Base-by-base conservation (phyloP, 23 tunicate genomes). In the Oikopleura vanhoeffeni region DNA sequence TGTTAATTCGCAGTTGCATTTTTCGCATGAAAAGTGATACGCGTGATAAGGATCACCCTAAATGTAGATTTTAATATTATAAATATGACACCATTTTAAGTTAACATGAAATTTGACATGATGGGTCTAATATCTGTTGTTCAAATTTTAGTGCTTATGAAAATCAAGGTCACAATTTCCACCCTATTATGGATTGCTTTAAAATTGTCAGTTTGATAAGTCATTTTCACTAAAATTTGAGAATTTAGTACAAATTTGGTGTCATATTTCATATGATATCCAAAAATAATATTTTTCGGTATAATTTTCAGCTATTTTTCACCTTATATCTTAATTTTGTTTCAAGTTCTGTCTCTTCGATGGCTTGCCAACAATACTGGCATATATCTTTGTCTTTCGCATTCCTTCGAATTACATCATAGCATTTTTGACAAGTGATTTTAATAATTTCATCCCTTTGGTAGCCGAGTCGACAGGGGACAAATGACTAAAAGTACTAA, bases 1-100 rank as follows among this genome's bases (percentile, higher is more conserved):
- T 2, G 79, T 71, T 3, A 71, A 30, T 38, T 71, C 79, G 4
- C 38, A 86, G 91, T 94, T 91, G 76, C 98, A 94, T 64, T 84
- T 86, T 76, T 84, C 88, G 85, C 98, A 94, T 41, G 89, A 88
- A 87, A 94, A 94, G 84, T 94, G 98, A 83, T 90, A 94, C 2
- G 98, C 87, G 76, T 90, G 95, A 67, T 90, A 94, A 4, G 96
- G 91, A 39, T 94, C 91, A 35, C 98, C 98, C 84, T 94, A 88
- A 84, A 82, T 89, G 13, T 93, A 84, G 33, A 89, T 49, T 49
- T 49, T n/a, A n/a, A n/a, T n/a, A n/a, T n/a, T n/a, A n/a, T n/a
- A n/a, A n/a, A n/a, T n/a, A n/a, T n/a, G n/a, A n/a, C n/a, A n/a
- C n/a, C n/a, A n/a, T n/a, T n/a, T n/a, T n/a, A n/a, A n/a, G n/a